Percentiles rank a stretch among this genome's conserved stretches.
Conservation (phyloP, 1,140 invertebrate genomes). For the Phymastichus coffea region DNA sequence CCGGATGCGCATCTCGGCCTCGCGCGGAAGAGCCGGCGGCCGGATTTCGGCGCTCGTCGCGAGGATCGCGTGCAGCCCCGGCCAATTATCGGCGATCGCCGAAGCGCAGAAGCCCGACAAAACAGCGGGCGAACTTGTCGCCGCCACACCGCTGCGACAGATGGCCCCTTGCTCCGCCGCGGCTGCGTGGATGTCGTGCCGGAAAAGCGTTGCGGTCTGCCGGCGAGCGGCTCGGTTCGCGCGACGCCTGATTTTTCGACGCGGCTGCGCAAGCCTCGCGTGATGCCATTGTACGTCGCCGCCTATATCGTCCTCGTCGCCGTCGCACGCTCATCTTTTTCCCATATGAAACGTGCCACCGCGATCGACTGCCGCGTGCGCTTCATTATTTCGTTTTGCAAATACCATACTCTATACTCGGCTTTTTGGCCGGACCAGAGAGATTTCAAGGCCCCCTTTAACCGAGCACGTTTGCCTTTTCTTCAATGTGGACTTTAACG, state of each 20-base stretch:
- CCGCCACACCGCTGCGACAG: conserved; percentile 37
- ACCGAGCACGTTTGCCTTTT: too few relatives aligned
- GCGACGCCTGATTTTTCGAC: conserved; percentile 29
- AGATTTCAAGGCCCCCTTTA: too few relatives aligned
- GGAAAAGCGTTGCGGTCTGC: conserved; percentile 37
- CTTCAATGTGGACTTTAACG: too few relatives aligned
- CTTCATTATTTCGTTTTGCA: conserved; percentile 15
- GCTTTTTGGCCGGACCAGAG: too few relatives aligned
- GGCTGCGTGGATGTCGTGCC: conserved; percentile 41
- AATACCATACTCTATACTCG: neutral
- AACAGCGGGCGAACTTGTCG: conserved; percentile 44
- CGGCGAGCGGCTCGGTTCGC: conserved; percentile 13
- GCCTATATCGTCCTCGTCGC: neutral
- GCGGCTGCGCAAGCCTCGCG: neutral
- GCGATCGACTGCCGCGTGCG: too few relatives aligned
- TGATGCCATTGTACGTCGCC: neutral
- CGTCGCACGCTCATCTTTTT: neutral
- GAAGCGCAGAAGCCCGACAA: too few relatives aligned
- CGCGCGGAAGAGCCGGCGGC: too few relatives aligned
- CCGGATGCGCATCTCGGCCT: too few relatives aligned
- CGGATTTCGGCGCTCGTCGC: too few relatives aligned
- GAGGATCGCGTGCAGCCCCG: too few relatives aligned
- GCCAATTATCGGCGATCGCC: conserved; percentile 1
- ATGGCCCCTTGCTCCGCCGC: conserved; percentile 44
- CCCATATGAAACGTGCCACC: neutral